Percentiles rank a stretch among this genome's conserved stretches.
Conservation (phyloP, 2,888 invertebrate genomes). For the Esperia sulphurella region DNA sequence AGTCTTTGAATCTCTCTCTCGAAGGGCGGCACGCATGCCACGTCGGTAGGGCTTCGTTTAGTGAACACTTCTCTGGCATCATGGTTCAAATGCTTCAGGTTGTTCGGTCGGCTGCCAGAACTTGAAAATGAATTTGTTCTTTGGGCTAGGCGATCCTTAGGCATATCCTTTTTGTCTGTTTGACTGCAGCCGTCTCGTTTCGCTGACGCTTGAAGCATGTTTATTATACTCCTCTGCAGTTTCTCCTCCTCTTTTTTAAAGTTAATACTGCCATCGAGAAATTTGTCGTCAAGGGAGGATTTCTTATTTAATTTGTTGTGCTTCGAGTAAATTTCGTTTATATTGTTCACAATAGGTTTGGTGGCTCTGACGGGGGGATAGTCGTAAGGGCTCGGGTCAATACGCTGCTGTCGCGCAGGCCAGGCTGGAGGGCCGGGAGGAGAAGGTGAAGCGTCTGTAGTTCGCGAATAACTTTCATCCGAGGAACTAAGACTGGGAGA, state of each 20-base stretch:
- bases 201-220: conserved; percentile 75
- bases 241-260: conserved; percentile 72
- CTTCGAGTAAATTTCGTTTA: conserved; percentile 64
- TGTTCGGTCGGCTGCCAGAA: conserved; percentile 70
- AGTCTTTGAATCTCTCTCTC: conserved; percentile 89
- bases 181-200: conserved; percentile 83
- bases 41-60: conserved; percentile 70
- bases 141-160: conserved; percentile 48
- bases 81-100: conserved; percentile 76
- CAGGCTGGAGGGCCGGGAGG: conserved; percentile 77
- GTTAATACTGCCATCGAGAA: conserved; percentile 52
- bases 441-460: conserved; percentile 84
- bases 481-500: conserved; percentile 91
- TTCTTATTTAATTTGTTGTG: conserved; percentile 64
- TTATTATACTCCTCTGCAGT: conserved; percentile 70
- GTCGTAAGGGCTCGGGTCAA: conserved; percentile 77
- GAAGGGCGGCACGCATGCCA: conserved; percentile 82
- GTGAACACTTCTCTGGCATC: conserved; percentile 66
- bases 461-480: conserved; percentile 90
- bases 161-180: conserved; percentile 82
- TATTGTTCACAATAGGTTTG: conserved; percentile 55
- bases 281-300: conserved; percentile 61
- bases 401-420: conserved; percentile 70
- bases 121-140: conserved; percentile 76
- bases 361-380: conserved; percentile 79